These are phyloP conservation scores for Clivina fossor DNA, from an alignment of 2,888 invertebrate genomes.

Conservation along the genomic window DNA sequence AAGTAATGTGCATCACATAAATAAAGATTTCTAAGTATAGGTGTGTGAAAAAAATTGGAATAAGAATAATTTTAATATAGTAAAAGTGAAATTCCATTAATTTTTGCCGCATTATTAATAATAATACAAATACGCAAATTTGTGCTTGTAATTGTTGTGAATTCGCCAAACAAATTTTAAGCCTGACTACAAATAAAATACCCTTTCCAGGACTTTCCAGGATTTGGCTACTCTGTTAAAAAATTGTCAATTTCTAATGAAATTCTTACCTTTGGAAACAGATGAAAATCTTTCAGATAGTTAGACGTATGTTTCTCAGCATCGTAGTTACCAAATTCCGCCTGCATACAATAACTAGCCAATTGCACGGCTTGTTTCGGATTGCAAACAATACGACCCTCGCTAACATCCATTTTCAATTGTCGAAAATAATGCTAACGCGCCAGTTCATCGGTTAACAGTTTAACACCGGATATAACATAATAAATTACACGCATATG, in stretches of 20 bases:
- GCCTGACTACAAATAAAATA: too few species aligned
- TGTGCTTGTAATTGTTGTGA: too few species aligned
- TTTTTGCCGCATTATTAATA: not conserved
- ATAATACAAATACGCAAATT: slow-evolving; percentile 38
- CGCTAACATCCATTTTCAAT: slow-evolving; percentile 90
- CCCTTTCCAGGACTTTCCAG: too few species aligned
- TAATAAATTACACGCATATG: slow-evolving; percentile 95
- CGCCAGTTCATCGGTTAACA: slow-evolving; percentile 90
- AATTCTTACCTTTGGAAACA: slow-evolving; percentile 91
- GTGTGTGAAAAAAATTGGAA: too few species aligned
- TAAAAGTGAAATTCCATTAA: too few species aligned
- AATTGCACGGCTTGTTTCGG: slow-evolving; percentile 88
- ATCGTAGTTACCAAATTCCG: slow-evolving; percentile 94
- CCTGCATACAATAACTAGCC: slow-evolving; percentile 93
- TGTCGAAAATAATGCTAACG: slow-evolving; percentile 96
- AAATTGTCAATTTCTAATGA: too few species aligned
- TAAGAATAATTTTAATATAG: too few species aligned
- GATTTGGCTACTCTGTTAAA: too few species aligned
- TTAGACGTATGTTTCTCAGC: slow-evolving; percentile 87
- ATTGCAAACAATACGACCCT: slow-evolving; percentile 87
- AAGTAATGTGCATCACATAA: too few species aligned
- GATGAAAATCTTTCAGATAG: slow-evolving; percentile 85
- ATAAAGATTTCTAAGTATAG: too few species aligned
- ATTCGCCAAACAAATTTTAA: too few species aligned
- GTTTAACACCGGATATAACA: slow-evolving; percentile 80